Evolutionary conservation across 2,797 vertebrate genomes (phyloP), one percentile per base, ranked within the genome.

Genomic region (Esox lucius): DNA sequence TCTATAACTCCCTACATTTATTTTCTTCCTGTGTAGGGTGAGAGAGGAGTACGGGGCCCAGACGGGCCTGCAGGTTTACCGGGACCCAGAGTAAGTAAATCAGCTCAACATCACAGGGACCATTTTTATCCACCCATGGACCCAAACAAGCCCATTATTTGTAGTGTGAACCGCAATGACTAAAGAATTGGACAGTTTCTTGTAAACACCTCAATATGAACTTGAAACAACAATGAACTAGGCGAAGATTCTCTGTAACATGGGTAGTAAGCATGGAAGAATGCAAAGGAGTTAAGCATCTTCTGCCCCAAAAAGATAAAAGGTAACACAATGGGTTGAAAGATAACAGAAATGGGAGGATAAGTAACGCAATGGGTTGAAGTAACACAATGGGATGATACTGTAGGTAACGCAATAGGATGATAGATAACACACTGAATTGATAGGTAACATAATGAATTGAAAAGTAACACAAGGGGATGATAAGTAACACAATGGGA

Each of bases 81-180:
- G 78, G 97, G 97, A 79, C 90, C 92, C 83, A 89, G 87, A 94
- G 97, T 99, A 91, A 96, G 96, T 81, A 33, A 39, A 48, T 12
- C 59, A 73, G 59, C 46, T 33, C 9, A 35, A 46, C 35, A 33
- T 33, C 13, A 35, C 1, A 67, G 2, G 17, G 5, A 51, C n/a
- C n/a, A 39, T 48, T 48, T 69, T 49, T 24, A 51, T 42, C 9
- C 13, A 70, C 42, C 17, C 24, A 48, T 68, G 31, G 33, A 33
- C 66, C 35, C 35, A 67, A 67, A 68, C 33, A 35, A 19, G 26
- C 13, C 64, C 16, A 5, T 24, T n/a, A 56, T 22, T n/a, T 61
- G 56, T 65, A 17, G 6, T 16, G 2, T 65, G 3, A 28, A 33
- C 61, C 26, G 26, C 64, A 33, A 33, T 31, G 28, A 11, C 13